Base-by-base conservation (phyloP, 2,888 invertebrate species). In the Teleiodes luculella region DNA sequence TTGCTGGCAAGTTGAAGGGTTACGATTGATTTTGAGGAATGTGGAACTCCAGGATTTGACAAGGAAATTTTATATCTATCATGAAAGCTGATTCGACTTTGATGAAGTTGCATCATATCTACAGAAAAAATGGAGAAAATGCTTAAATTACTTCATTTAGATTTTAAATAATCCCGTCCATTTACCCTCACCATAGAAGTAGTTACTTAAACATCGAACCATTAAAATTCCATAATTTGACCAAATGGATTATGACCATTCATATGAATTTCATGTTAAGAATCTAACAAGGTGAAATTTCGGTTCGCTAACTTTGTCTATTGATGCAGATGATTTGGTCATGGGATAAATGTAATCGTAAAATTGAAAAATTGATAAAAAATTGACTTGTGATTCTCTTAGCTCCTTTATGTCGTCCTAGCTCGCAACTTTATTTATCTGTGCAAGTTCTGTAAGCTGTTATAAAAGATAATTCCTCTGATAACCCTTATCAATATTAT, bases 401-500 rank as follows among this genome's bases (percentile, higher is more conserved):
- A 16, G 16, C 16, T 14, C 36, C 39, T 39, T 39, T 10, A 16
- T 39, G 10, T 39, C n/a, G n/a, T n/a, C n/a, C 10, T 16, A 16
- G 18, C 39, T 18, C 6, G 24, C 6, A 4, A 24, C 24, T 18
- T 10, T 39, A 39, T 39, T 16, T 39, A 39, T 39, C 16, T 39
- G 16, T 16, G 18, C 20, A n/a, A 24, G 43, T 18, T 43, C 43
- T 43, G 10, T 33, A 20, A 18, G 24, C 43, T 43, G 14, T 28
- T 28, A 30, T 46, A 46, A 30, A 14, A 28, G 46, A 46, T 31
- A 3, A 31, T 46, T 31, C 46, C 14, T n/a, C 46, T 47, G 47
- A 47, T 47, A 47, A 47, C 35, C 13, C 47, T 47, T 47, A 47
- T 47, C 47, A 47, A 47, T 47, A 47, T 47, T 47, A 35, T 33